phyloP scores from a whole-genome alignment of 2,113 vertebrate species.

The Noctilio leporinus region DNA sequence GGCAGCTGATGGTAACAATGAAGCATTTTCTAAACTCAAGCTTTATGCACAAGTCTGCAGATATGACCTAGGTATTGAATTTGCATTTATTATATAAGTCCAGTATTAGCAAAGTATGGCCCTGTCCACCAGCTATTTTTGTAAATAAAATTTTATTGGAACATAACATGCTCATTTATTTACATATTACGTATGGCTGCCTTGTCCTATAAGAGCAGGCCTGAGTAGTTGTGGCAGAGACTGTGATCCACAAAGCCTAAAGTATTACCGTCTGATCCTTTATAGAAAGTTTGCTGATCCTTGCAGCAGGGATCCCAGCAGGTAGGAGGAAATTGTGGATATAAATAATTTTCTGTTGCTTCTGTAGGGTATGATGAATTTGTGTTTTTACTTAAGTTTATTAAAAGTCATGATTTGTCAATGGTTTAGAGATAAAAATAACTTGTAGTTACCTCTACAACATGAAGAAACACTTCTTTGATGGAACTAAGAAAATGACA shows the following conservation, averaged over 20 bases:
- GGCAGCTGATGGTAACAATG: conserved; percentile 87
- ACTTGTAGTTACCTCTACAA: neutral
- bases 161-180: conserved; percentile 20
- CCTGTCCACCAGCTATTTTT: neutral
- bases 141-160: conserved; percentile 34
- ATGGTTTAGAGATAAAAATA: conserved; percentile 9
- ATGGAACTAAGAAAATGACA: conserved; percentile 12
- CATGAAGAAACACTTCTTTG: neutral
- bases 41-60: conserved; percentile 98
- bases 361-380: conserved; percentile 23
- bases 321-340: neutral
- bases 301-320: neutral
- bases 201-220: conserved; percentile 12
- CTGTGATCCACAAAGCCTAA: neutral
- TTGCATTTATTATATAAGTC: conserved; percentile 15
- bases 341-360: conserved; percentile 23
- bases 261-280: neutral
- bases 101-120: neutral
- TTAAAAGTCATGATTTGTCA: conserved; percentile 20
- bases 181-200: neutral
- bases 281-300: neutral
- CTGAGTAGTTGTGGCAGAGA: conserved; percentile 24
- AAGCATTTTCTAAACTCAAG: conserved; percentile 95
- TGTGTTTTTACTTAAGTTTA: conserved; percentile 9
- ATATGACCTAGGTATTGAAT: conserved; percentile 90